Percentiles rank a stretch among this genome's conserved stretches.
phyloP scores from a whole-genome alignment of 2,113 vertebrate species.

The Morphnarchus princeps region DNA sequence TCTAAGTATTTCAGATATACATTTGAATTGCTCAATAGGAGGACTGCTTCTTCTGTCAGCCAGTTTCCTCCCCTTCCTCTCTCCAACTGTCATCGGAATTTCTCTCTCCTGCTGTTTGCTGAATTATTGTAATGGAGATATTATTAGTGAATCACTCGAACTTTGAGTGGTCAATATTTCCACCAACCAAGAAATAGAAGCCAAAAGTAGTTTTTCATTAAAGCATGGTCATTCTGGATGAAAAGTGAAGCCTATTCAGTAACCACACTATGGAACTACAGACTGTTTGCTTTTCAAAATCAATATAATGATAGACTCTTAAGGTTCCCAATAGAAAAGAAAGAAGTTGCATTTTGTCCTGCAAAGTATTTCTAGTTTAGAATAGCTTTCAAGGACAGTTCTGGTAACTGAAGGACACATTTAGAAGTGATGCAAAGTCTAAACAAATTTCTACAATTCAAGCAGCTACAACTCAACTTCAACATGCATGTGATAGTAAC shows the following conservation, averaged over 20 bases:
- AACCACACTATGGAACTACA: not conserved
- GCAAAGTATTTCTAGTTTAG: not conserved
- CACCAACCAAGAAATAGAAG: not conserved
- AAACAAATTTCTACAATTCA: not conserved
- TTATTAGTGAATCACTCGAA: not conserved
- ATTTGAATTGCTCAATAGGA: not conserved
- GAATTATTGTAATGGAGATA: conserved; percentile 25
- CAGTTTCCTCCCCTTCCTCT: not conserved
- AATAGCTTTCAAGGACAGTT: not conserved
- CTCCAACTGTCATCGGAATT: not conserved
- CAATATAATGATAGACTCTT: not conserved
- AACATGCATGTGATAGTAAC: not conserved
- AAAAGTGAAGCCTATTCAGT: conserved; percentile 23
- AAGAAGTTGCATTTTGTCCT: not conserved
- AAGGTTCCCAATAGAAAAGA: not conserved
- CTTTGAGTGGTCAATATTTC: not conserved
- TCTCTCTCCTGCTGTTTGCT: not conserved
- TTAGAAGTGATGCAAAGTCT: not conserved
- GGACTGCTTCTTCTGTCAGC: not conserved
- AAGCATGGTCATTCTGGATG: not conserved
- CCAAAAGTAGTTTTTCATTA: conserved; percentile 22
- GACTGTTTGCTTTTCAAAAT: conserved; percentile 15
- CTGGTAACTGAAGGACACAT: not conserved
- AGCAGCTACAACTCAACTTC: not conserved
- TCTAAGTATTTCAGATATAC: not conserved